phyloP scores from a whole-genome alignment of 2,113 vertebrate species.

The Pollimyrus isidori region DNA sequence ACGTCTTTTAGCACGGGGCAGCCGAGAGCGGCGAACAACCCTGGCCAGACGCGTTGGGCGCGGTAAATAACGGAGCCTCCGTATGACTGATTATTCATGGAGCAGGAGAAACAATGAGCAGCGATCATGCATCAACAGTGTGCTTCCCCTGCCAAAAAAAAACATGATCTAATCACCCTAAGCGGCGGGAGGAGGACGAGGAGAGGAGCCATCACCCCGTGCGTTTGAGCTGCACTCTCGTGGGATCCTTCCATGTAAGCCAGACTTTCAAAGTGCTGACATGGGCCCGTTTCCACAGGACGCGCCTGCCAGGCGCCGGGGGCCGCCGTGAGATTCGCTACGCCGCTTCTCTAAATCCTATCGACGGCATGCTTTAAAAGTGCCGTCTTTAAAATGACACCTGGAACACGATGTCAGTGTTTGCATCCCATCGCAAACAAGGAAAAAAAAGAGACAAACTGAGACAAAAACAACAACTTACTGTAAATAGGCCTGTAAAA shows the following conservation, averaged over 20 bases:
- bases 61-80: constrained; percentile 3
- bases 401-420: neutral
- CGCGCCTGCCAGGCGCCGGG: neutral
- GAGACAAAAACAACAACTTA: neutral
- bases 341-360: neutral
- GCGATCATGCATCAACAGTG: neutral
- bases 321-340: neutral
- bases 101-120: constrained; percentile 2
- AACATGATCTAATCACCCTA: neutral
- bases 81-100: constrained; percentile 12
- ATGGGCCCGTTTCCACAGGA: neutral
- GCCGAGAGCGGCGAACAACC: neutral
- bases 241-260: neutral
- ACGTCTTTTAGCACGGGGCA: neutral
- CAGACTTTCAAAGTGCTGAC: neutral
- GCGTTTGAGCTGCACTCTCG: neutral
- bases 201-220: too few species aligned
- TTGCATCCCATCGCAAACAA: neutral
- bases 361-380: neutral
- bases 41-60: neutral
- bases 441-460: neutral
- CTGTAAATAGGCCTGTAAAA: neutral
- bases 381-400: neutral
- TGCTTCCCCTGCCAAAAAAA: neutral
- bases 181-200: neutral